phyloP scores from a whole-genome alignment of 2,888 invertebrate species.

The Eilema depressum region DNA sequence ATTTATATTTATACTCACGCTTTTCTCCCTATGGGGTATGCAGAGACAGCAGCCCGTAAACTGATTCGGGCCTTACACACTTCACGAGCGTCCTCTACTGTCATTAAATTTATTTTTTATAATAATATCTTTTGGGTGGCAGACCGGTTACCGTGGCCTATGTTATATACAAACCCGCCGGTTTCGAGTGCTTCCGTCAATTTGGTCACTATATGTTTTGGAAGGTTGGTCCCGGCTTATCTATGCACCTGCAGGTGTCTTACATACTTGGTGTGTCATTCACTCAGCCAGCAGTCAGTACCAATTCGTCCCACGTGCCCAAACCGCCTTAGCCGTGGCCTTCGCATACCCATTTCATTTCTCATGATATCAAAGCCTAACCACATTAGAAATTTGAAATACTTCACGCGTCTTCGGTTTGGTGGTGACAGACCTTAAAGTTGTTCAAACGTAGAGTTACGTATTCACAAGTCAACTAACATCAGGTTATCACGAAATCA shows the following conservation, averaged over 20 bases:
- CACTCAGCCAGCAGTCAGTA: too few species aligned
- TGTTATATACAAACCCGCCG: too few species aligned
- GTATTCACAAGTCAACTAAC: conserved; percentile 20
- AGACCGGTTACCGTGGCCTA: too few species aligned
- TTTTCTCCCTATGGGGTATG: background rate
- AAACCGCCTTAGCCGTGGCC: too few species aligned
- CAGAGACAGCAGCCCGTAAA: background rate
- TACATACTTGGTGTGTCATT: background rate
- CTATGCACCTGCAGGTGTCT: background rate
- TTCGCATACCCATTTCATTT: background rate
- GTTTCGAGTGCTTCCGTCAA: too few species aligned
- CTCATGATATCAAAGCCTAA: background rate
- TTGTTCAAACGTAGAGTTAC: background rate
- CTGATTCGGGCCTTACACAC: background rate
- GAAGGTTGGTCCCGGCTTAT: too few species aligned
- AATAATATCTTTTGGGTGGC: background rate
- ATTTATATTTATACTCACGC: too few species aligned
- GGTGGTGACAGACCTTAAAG: background rate
- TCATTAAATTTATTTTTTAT: background rate
- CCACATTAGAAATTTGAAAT: background rate
- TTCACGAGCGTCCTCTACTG: background rate
- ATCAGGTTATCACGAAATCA: conserved; percentile 27
- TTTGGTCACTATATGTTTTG: too few species aligned
- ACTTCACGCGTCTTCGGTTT: background rate
- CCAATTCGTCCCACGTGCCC: too few species aligned